A percentile compares a stretch with the other conserved stretches of the same genome.
Conservation (phyloP, 2,113 vertebrate species). For the Trematocara stigmaticum region DNA sequence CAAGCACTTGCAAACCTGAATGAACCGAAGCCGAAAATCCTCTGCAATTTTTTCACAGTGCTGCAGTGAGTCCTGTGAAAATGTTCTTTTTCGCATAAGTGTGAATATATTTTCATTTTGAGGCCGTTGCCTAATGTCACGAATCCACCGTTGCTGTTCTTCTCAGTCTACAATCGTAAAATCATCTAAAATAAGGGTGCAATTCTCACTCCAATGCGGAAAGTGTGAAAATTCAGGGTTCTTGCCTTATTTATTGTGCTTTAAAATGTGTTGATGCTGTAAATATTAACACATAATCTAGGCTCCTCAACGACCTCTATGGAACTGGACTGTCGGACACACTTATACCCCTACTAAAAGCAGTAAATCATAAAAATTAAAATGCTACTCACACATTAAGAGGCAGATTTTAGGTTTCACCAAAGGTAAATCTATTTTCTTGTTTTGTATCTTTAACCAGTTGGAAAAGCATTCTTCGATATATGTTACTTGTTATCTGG, state of each 20-base stretch:
- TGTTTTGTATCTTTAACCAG: background rate
- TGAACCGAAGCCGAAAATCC: background rate
- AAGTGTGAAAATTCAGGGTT: background rate
- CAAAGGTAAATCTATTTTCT: too few species aligned
- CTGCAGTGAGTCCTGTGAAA: background rate
- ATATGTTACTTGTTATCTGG: background rate
- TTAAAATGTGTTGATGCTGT: background rate
- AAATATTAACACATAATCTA: background rate
- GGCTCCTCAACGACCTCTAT: fast-evolving
- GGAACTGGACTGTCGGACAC: background rate
- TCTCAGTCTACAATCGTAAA: background rate
- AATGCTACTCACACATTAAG: background rate
- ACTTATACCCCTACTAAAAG: background rate
- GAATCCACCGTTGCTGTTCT: fast-evolving
- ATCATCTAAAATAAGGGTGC: background rate
- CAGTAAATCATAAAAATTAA: background rate
- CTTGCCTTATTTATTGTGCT: background rate
- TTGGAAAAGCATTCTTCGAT: fast-evolving
- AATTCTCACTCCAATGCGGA: background rate
- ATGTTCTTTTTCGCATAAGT: background rate
- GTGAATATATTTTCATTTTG: background rate
- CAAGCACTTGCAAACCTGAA: background rate
- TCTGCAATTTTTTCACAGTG: background rate
- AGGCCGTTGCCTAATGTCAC: background rate
- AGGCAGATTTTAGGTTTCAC: background rate